Base-by-base conservation (phyloP, 2,797 vertebrate species). In the Cuculus canorus region DNA sequence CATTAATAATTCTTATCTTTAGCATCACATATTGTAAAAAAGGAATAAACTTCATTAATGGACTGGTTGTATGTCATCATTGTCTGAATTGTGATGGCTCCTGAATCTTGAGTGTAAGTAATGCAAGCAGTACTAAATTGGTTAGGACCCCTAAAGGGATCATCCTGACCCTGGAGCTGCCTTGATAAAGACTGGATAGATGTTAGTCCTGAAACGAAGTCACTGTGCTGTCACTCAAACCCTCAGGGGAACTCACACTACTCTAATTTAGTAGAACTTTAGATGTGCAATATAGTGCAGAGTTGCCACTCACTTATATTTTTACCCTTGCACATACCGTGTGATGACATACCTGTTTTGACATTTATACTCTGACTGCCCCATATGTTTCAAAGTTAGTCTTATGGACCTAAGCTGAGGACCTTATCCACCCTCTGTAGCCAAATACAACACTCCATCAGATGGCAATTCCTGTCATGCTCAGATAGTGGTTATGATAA, bases 1-100 rank as follows among this genome's bases (percentile, higher is more conserved):
- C 43, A 64, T 70, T 87, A 96, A 82, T 52, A 82, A 85, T 80
- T 91, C n/a, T 64, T 73, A 80, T 45, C 19, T 17, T 90, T 90
- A 90, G 66, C 17, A 54, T 11, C 8, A 68, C 4, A 11, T 50
- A 57, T 75, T 86, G 78, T 60, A 68, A 91, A 93, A 88, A 89
- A 82, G 10, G 13, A 90, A 73, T 73, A 66, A 87, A 77, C 28
- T 70, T 79, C 8, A 13, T 28, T 88, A 88, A 61, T 32, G 13
- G 8, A 27, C 69, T 64, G 5, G 13, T 19, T 53, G 30, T 47
- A 32, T 60, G 18, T 64, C n/a, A 79, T 59, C 24, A 11, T 41
- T 57, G 7, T 52, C 54, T 78, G 73, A 92, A 84, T 81, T 86
- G 76, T 82, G 48, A 71, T 68, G 78, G 41, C 37, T 78, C 13